Percentiles rank a stretch among this genome's conserved stretches.
These are phyloP conservation scores for Knipowitschia caucasica DNA, from an alignment of 2,797 vertebrate genomes.

Conservation along the genomic window DNA sequence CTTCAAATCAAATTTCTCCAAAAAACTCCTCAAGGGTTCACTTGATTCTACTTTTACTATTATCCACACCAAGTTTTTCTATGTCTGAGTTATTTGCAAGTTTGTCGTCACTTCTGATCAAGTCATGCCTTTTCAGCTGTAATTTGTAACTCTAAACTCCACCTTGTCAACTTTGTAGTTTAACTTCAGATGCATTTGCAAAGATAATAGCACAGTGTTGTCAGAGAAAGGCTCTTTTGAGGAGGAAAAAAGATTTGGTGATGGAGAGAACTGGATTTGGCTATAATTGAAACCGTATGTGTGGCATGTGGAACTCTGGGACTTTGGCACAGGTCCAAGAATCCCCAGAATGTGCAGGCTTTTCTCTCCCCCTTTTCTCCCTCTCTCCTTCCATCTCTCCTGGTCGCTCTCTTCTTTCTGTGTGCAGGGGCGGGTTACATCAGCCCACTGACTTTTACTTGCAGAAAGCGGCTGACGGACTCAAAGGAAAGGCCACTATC, in stretches of 20 bases:
- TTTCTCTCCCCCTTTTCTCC: slow-evolving; percentile 29
- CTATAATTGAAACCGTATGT: slow-evolving; percentile 98
- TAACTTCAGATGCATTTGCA: background rate
- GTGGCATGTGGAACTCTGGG: slow-evolving; percentile 90
- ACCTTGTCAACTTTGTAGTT: background rate
- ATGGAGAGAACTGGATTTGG: slow-evolving; percentile 76
- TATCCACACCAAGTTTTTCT: background rate
- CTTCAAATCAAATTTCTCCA: no score
- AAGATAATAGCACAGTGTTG: slow-evolving; percentile 50
- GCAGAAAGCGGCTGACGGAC: slow-evolving; percentile 39
- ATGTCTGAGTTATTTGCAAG: background rate
- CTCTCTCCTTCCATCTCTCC: slow-evolving; percentile 16
- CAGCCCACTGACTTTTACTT: slow-evolving; percentile 79
- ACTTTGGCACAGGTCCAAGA: slow-evolving; percentile 89
- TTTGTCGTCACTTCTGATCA: background rate
- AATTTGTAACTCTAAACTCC: background rate
- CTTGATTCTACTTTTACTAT: no score
- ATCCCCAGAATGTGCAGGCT: slow-evolving; percentile 87
- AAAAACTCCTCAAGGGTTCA: no score
- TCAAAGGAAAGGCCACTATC: slow-evolving; percentile 35
- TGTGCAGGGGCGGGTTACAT: slow-evolving; percentile 89
- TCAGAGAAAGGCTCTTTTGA: slow-evolving; percentile 72
- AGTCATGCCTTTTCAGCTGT: no score
- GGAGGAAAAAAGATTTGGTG: slow-evolving; percentile 68
- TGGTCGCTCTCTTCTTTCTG: slow-evolving; percentile 42